Base-by-base conservation (phyloP, 2,888 invertebrate genomes). In the Melanotus villosus region DNA sequence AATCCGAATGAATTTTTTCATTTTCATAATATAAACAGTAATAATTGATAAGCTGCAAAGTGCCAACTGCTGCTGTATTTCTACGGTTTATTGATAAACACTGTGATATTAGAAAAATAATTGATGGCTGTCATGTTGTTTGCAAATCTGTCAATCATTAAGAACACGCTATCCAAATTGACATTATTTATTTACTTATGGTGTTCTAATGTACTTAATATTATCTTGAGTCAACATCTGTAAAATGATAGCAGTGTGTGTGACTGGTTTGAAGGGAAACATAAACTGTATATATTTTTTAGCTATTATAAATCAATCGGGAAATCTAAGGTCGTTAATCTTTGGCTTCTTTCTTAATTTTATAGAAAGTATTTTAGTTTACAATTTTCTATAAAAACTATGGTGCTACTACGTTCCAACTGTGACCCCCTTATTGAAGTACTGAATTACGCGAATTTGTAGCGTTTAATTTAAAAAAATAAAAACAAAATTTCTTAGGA, bases 171-270 rank as follows among this genome's bases (percentile, higher is more conserved):
- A 9, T 21, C 32, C 9, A 10, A 57, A 57, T 38, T 57, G 56
- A 38, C 56, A 38, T 36, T 57, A 23, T 57, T 57, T 57, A 38
- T 57, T 52, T 57, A 38, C 4, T 16, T 19, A 14, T 52, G 52
- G 16, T 26, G 10, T 32, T 52, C 32, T 52, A 18, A 26, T 32
- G n/a, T 52, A 34, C 18, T 30, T 30, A 50, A 32, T 30, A 32
- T 14, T 52, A 52, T 52, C 52, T 52, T 52, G 19, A 32, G 52
- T 32, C 32, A 52, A 52, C 52, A 52, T 14, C 32, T 23, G 32
- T 52, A 18, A 7, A 26, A 32, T 52, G 52, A 52, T 52, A 52
- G 26, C 32, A 52, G 26, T 52, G 32, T 52, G n/a, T n/a, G 32
- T 30, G 19, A 12, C n/a, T 52, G n/a, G 30, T 34, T 4, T 14